Evolutionary conservation across 1,140 invertebrate genomes (phyloP).

Genomic region (Acromyrmex echinatior): DNA sequence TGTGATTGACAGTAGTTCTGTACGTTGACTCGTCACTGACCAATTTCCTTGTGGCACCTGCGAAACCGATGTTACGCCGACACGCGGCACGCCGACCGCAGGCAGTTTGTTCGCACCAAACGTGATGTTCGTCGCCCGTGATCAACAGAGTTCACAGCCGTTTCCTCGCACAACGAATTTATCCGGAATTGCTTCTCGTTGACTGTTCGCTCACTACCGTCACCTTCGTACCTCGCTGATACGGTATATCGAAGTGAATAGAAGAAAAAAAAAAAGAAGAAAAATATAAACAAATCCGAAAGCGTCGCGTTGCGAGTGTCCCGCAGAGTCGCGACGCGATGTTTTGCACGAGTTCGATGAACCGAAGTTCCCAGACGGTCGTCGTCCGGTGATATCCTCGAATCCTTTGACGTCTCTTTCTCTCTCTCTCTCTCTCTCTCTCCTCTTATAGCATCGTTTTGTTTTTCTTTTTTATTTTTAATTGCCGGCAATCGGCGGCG

Average conservation of each 20-base stretch:
- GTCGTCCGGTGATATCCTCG: slow-evolving; percentile 41
- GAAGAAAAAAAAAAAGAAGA: neutral
- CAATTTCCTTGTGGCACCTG: slow-evolving; percentile 3
- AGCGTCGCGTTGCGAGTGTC: slow-evolving; percentile 39
- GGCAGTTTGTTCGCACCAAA: slow-evolving; percentile 8
- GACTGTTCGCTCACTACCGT: slow-evolving; percentile 16
- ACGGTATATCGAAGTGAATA: neutral
- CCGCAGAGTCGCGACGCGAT: slow-evolving; percentile 28
- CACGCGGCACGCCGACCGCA: slow-evolving; percentile 10
- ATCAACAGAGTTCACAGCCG: slow-evolving; percentile 34
- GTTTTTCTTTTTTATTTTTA: slow-evolving; percentile 20
- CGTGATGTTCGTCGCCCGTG: slow-evolving; percentile 18
- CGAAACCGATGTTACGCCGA: slow-evolving; percentile 23
- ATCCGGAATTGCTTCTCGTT: neutral
- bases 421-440: neutral
- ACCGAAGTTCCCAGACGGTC: slow-evolving; percentile 29
- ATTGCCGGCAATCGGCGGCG: slow-evolving; percentile 35
- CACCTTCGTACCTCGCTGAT: neutral
- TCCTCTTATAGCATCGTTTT: neutral
- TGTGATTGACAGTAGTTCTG: slow-evolving; percentile 33
- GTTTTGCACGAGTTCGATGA: slow-evolving; percentile 53
- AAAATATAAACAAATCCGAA: slow-evolving; percentile 52
- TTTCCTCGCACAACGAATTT: neutral
- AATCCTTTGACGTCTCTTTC: slow-evolving; percentile 18
- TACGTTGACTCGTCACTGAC: slow-evolving; percentile 11